A percentile compares a stretch with the other conserved stretches of the same genome.
phyloP scores from a whole-genome alignment of 1,140 invertebrate species.

The Calephelis virginiensis region DNA sequence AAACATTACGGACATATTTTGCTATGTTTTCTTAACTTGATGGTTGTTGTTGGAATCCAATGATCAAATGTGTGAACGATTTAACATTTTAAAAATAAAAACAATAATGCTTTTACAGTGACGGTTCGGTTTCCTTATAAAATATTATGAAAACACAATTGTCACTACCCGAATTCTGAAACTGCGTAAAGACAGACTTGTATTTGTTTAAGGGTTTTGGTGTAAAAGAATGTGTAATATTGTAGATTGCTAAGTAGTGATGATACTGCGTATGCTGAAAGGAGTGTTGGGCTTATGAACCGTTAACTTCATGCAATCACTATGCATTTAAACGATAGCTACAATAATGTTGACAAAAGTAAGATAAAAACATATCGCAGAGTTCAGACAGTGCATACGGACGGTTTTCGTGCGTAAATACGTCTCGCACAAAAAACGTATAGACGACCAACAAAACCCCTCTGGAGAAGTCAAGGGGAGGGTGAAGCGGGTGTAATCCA shows the following conservation, averaged over 20 bases:
- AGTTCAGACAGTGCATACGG: constrained; percentile 61
- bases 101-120: too few species aligned
- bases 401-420: constrained; percentile 71
- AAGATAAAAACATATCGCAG: constrained; percentile 39
- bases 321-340: constrained; percentile 6
- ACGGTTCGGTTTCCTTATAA: too few species aligned
- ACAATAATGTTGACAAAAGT: constrained; percentile 12
- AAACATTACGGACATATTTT: too few species aligned
- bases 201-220: constrained; percentile 12
- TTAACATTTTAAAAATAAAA: too few species aligned
- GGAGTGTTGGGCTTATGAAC: neutral
- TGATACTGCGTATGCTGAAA: neutral
- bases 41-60: too few species aligned
- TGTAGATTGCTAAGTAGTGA: too few species aligned
- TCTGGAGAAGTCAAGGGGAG: constrained; percentile 69
- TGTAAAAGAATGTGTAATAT: too few species aligned
- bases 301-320: constrained; percentile 24
- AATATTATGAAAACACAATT: neutral
- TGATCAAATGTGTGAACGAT: too few species aligned
- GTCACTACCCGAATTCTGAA: neutral
- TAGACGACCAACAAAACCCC: constrained; percentile 75
- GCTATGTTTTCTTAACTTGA: too few species aligned
- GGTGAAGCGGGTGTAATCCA: constrained; percentile 59
- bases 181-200: too few species aligned
- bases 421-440: constrained; percentile 68